Evolutionary conservation across 2,888 invertebrate genomes (phyloP).

Genomic region (Orchestes rusci): DNA sequence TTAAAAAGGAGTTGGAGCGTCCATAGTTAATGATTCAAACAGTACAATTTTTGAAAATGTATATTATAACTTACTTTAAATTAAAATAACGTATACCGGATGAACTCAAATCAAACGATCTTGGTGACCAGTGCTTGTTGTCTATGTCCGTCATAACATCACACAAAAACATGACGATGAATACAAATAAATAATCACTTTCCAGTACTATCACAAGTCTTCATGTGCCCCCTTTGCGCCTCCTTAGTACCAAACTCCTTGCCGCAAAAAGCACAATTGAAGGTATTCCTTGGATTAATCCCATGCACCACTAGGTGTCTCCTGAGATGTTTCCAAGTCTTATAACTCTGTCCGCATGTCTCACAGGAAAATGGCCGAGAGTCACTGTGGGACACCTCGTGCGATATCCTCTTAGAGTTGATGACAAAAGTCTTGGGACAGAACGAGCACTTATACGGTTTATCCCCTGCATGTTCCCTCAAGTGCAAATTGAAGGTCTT

Average conservation of each 20-base stretch:
- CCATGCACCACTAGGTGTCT: conserved; percentile 19
- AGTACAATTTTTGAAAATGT: no score
- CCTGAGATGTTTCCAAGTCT: conserved; percentile 22
- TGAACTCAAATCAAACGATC: no score
- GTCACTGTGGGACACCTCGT: conserved; percentile 44
- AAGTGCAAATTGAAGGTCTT: conserved; percentile 21
- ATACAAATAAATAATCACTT: no score
- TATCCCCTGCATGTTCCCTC: conserved; percentile 48
- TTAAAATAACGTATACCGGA: no score
- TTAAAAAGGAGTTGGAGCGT: no score
- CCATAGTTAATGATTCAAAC: no score
- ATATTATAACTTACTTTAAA: no score
- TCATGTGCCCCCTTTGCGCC: conserved; percentile 16
- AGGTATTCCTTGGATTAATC: conserved; percentile 12
- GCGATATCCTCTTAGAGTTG: conserved; percentile 19
- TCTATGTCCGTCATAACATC: no score
- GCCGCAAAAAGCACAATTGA: conserved; percentile 19
- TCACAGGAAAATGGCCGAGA: conserved; percentile 48
- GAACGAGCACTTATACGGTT: conserved; percentile 49
- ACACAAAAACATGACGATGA: no score
- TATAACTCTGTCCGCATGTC: conserved; percentile 42
- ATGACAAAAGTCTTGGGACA: conserved; percentile 50
- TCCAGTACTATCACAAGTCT: conserved; percentile 11
- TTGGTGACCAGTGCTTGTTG: no score
- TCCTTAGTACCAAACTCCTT: conserved; percentile 20